phyloP scores from a whole-genome alignment of 2,888 invertebrate genomes.

The Heliconius cydno region DNA sequence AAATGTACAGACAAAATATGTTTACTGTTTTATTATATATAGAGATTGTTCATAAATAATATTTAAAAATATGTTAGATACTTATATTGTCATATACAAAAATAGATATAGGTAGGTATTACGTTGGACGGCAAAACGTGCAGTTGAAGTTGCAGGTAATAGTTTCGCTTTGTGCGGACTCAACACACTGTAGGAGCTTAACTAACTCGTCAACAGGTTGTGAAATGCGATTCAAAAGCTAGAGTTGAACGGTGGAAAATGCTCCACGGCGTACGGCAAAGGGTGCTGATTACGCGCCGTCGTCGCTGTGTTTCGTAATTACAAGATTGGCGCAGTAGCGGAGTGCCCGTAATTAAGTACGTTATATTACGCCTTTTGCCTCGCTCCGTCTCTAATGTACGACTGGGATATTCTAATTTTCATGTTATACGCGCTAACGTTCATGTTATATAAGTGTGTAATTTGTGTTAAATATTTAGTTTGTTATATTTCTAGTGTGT shows the following conservation, averaged over 20 bases:
- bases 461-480: neutral
- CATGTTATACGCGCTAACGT: constrained; percentile 27
- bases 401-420: constrained; percentile 39
- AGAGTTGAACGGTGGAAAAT: constrained; percentile 63
- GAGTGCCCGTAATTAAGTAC: constrained; percentile 79
- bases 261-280: constrained; percentile 72
- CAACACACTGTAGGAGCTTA: constrained; percentile 67
- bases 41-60: too few species aligned
- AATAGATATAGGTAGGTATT: constrained; percentile 10
- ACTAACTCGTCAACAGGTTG: constrained; percentile 80
- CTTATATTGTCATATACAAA: constrained; percentile 5
- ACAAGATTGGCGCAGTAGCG: constrained; percentile 76
- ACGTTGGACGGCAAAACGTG: constrained; percentile 42
- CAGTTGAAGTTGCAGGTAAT: constrained; percentile 49
- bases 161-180: constrained; percentile 66
- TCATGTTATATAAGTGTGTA: neutral
- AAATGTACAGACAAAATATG: too few species aligned
- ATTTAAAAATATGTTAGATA: neutral
- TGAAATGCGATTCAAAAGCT: constrained; percentile 76
- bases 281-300: constrained; percentile 76
- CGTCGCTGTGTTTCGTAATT: constrained; percentile 75
- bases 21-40: too few species aligned
- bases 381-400: constrained; percentile 47
- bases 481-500: neutral
- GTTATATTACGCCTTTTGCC: constrained; percentile 66